These are phyloP conservation scores for Mesorhabditis spiculigera DNA, from an alignment of 2,888 invertebrate species.

Conservation along the genomic window DNA sequence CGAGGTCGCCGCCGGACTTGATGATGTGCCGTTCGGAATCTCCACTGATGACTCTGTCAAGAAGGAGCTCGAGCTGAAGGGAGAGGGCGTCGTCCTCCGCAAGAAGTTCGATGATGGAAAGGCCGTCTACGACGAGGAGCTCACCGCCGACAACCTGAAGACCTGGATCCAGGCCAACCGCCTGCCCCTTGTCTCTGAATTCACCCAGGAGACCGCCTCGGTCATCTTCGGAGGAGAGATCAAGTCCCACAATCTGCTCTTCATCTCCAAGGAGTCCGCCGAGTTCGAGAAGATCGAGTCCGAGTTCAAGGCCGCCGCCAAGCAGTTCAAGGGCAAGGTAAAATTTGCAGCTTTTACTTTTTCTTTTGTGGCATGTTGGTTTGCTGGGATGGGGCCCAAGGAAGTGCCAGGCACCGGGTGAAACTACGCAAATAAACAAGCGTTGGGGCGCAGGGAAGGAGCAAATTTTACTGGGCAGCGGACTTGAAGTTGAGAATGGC, in stretches of 20 bases:
- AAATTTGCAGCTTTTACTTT: constrained; percentile 12
- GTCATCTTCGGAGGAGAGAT: constrained; percentile 97
- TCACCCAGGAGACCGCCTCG: constrained; percentile 73
- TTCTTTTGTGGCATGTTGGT: background rate
- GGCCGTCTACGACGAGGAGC: constrained; percentile 47
- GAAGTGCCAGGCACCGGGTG: too few relatives aligned
- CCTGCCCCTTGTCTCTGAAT: constrained; percentile 58
- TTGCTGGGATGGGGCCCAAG: background rate
- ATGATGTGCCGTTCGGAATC: constrained; percentile 85
- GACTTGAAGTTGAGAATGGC: background rate
- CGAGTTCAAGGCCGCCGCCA: constrained; percentile 78
- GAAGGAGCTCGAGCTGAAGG: constrained; percentile 76
- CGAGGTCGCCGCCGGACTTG: constrained; percentile 75
- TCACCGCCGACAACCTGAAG: constrained; percentile 35
- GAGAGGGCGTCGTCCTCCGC: constrained; percentile 76
- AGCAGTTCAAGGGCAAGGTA: constrained; percentile 80
- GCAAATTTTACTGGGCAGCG: too few relatives aligned
- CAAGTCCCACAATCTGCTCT: constrained; percentile 90
- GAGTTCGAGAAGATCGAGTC: constrained; percentile 79
- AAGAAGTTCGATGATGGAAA: constrained; percentile 68
- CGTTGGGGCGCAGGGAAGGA: background rate
- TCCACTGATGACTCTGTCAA: constrained; percentile 76
- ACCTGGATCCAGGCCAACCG: constrained; percentile 57
- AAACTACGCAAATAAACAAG: background rate
- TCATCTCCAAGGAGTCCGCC: constrained; percentile 80